Conservation (phyloP, 2,113 vertebrate genomes). For the Tragelaphus strepsiceros region DNA sequence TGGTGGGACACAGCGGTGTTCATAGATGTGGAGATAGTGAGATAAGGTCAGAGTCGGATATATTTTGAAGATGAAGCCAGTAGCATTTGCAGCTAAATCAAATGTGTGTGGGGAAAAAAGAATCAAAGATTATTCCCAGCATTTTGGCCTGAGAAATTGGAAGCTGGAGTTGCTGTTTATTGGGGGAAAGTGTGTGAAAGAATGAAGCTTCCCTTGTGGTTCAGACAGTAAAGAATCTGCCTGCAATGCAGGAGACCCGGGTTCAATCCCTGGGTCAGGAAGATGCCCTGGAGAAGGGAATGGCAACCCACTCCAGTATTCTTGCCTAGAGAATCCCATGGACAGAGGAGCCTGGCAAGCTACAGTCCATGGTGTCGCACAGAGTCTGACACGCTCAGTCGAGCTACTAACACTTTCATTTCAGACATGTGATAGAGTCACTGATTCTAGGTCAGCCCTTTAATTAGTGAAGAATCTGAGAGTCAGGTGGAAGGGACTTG, state of each 20-base stretch:
- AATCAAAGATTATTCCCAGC: not conserved
- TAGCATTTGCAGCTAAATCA: not conserved
- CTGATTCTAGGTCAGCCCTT: not conserved
- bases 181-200: not conserved
- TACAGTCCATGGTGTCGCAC: not conserved
- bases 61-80: not conserved
- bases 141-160: not conserved
- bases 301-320: not conserved
- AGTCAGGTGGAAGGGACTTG: not conserved
- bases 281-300: not conserved
- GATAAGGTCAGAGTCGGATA: not conserved
- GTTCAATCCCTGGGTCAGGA: not conserved
- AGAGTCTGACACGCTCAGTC: not conserved
- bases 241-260: not conserved
- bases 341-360: not conserved
- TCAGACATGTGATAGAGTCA: not conserved
- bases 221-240: not conserved
- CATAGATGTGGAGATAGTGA: not conserved
- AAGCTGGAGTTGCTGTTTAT: conserved; percentile 22
- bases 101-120: not conserved
- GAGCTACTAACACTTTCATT: not conserved
- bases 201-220: not conserved
- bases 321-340: not conserved
- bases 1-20: not conserved
- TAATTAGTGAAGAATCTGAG: not conserved